These are phyloP conservation scores for Thunnus albacares DNA, from an alignment of 2,797 vertebrate species.

Conservation along the genomic window DNA sequence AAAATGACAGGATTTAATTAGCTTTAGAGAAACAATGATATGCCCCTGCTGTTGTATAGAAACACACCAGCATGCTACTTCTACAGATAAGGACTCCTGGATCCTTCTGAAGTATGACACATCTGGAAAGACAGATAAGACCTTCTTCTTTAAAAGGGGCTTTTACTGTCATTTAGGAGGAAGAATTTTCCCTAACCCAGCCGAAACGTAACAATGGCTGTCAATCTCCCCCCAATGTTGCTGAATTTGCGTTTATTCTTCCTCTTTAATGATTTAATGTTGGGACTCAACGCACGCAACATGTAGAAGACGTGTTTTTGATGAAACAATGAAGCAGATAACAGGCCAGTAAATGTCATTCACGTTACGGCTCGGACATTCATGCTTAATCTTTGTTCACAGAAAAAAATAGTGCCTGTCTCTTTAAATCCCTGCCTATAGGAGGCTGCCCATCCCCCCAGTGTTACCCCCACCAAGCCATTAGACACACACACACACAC, in stretches of 20 bases:
- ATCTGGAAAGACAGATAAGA: conserved; percentile 74
- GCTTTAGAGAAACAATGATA: conserved; percentile 64
- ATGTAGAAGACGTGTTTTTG: neutral
- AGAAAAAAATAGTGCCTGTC: conserved; percentile 79
- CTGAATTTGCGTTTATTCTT: conserved; percentile 22
- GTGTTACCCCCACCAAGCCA: conserved; percentile 75
- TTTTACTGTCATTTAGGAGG: conserved; percentile 38
- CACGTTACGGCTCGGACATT: conserved; percentile 51
- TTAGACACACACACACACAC: conserved; percentile 63
- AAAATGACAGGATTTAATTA: conserved; percentile 71
- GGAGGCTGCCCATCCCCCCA: conserved; percentile 84
- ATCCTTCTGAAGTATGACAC: conserved; percentile 55
- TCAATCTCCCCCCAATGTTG: conserved; percentile 29
- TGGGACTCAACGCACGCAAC: neutral
- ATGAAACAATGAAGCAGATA: conserved; percentile 28
- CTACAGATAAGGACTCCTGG: conserved; percentile 59
- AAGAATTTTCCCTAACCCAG: conserved; percentile 32
- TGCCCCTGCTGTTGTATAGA: conserved; percentile 51
- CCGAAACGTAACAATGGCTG: conserved; percentile 53
- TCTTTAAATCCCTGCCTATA: conserved; percentile 86
- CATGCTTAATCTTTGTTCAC: conserved; percentile 81
- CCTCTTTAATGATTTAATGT: conserved; percentile 6
- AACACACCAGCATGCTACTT: conserved; percentile 27
- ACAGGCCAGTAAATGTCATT: conserved; percentile 22
- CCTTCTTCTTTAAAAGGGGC: conserved; percentile 34